A percentile compares a stretch with the other conserved stretches of the same genome.
phyloP scores from a whole-genome alignment of 2,797 vertebrate genomes.

The Apogon talboti region DNA sequence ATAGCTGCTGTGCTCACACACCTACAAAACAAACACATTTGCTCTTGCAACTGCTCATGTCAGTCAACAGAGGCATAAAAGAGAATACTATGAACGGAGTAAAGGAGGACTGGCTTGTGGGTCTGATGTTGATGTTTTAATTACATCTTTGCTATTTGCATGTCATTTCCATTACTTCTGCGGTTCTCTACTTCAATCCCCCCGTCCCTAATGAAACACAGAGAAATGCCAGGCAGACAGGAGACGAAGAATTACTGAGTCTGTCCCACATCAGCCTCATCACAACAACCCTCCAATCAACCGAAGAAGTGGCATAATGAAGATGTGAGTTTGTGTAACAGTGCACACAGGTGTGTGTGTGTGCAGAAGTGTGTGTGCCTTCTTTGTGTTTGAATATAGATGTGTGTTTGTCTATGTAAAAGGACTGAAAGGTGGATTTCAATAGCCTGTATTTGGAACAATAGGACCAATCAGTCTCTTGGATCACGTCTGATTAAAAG shows the following conservation, averaged over 20 bases:
- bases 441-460: constrained; percentile 57
- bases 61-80: constrained; percentile 39
- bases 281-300: constrained; percentile 65
- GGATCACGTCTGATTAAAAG: constrained; percentile 69
- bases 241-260: constrained; percentile 34
- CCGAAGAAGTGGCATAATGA: constrained; percentile 59
- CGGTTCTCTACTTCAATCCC: constrained; percentile 22
- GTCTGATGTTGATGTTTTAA: constrained; percentile 63
- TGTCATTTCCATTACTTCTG: constrained; percentile 29
- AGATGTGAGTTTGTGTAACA: constrained; percentile 35
- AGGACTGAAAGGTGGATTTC: constrained; percentile 51
- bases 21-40: constrained; percentile 61
- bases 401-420: constrained; percentile 36
- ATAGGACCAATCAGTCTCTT: constrained; percentile 71
- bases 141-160: constrained; percentile 58
- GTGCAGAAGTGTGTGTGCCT: constrained; percentile 4
- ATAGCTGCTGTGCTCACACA: constrained; percentile 24
- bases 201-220: constrained; percentile 52
- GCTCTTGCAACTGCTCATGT: constrained; percentile 11
- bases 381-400: not conserved
- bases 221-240: constrained; percentile 44
- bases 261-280: constrained; percentile 48
- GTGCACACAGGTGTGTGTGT: constrained; percentile 39
- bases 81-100: constrained; percentile 3
- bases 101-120: constrained; percentile 10